These are phyloP conservation scores for Hystrix brachyura DNA, from an alignment of 2,113 vertebrate genomes.

Conservation along the genomic window DNA sequence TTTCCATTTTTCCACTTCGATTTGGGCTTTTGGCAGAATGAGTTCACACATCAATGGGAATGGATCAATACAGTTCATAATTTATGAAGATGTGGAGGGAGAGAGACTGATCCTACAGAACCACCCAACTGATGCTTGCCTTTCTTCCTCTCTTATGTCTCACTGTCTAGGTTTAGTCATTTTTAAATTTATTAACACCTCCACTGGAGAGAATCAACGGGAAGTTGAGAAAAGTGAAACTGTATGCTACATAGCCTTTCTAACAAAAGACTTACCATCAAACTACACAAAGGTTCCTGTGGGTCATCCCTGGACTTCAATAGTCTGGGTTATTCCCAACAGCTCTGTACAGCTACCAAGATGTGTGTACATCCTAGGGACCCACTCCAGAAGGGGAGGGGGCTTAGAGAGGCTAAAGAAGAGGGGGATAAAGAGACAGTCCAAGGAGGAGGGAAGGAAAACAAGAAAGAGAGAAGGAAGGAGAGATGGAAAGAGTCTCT, in stretches of 20 bases:
- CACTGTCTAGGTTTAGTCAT: slow-evolving; percentile 36
- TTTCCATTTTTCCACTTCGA: slow-evolving; percentile 76
- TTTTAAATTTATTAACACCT: slow-evolving; percentile 64
- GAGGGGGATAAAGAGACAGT: neutral
- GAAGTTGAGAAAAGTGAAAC: slow-evolving; percentile 31
- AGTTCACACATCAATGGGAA: slow-evolving; percentile 74
- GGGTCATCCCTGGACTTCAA: slow-evolving; percentile 12
- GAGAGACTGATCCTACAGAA: slow-evolving; percentile 57
- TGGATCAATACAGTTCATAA: slow-evolving; percentile 72
- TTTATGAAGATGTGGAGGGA: slow-evolving; percentile 74
- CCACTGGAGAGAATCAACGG: neutral
- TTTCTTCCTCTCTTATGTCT: slow-evolving; percentile 12
- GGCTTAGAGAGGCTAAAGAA: neutral
- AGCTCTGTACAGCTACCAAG: neutral
- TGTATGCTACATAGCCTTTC: neutral
- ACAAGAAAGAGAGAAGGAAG: neutral
- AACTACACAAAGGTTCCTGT: slow-evolving; percentile 16
- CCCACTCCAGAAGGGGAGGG: neutral
- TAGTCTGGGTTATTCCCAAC: neutral
- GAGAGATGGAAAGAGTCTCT: neutral
- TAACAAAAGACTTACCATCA: slow-evolving; percentile 48
- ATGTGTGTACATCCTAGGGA: neutral
- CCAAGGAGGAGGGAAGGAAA: neutral
- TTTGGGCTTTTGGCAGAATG: slow-evolving; percentile 68
- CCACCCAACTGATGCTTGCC: slow-evolving; percentile 21